Evolutionary conservation across 2,888 invertebrate genomes (phyloP), one percentile per base, ranked within the genome.

Genomic region (Suillia variegata): DNA sequence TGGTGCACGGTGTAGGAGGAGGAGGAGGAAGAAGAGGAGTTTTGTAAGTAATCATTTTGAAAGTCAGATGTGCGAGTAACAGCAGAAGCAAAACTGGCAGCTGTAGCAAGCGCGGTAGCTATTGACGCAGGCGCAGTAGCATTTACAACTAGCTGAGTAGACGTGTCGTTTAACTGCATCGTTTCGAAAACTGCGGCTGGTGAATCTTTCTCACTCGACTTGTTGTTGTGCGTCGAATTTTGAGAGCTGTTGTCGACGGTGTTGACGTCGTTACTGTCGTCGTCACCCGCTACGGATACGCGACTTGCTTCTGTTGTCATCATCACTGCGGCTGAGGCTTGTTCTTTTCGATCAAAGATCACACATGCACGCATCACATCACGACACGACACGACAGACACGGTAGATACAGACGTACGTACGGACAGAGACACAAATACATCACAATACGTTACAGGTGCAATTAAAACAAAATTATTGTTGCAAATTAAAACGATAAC

Each of bases 31-130:
- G 3, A 45, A 45, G 13, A 38, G n/a, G 38, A 31, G 12, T 8
- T 31, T 31, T 31, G 31, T 31, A 31, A 31, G 12, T 10, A 13
- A 38, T 38, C 38, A 38, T 38, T 38, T n/a, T 4, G 4, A 10
- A 38, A n/a, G 4, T 38, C 38, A n/a, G 12, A 34, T 17, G 21
- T 38, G 38, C n/a, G 50, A 51, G 17, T 51, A 53, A 34, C 53
- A 53, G 53, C 53, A 53, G 53, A 53, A 53, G 53, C 53, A 53
- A 53, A 42, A 15, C 17, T 45, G 26, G 38, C 54, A 45, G 53
- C 17, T 15, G 26, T 22, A 45, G 15, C 21, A 34, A n/a, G n/a
- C n/a, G 53, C 48, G 2, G 50, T 22, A 10, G 49, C 3, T 34
- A 26, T 22, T 13, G 26, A 18, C 20, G 42, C 20, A 33, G 6